These are phyloP conservation scores for Chaetoderma sp. DNA, from an alignment of 2,888 invertebrate genomes.

Conservation along the genomic window DNA sequence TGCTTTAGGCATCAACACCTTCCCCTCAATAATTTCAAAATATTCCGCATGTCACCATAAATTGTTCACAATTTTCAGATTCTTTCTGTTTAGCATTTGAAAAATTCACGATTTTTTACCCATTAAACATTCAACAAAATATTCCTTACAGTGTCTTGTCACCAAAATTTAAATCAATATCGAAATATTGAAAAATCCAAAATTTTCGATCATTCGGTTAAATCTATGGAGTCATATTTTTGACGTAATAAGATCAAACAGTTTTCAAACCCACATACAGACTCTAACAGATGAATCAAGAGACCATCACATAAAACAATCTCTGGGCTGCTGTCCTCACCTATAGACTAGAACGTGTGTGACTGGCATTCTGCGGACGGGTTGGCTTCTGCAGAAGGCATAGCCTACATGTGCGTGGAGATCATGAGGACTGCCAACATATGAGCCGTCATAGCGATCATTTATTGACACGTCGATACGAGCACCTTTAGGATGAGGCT, in stretches of 20 bases:
- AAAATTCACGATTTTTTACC: too few species aligned
- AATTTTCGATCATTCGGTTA: background rate
- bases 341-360: slow-evolving; percentile 84
- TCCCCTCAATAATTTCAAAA: too few species aligned
- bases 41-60: too few species aligned
- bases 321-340: too few species aligned
- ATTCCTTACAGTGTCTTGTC: background rate
- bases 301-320: too few species aligned
- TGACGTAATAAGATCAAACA: too few species aligned
- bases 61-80: too few species aligned
- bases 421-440: slow-evolving; percentile 85
- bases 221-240: too few species aligned
- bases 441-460: slow-evolving; percentile 94
- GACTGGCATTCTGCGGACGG: slow-evolving; percentile 81
- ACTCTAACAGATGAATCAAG: too few species aligned
- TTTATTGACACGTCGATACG: slow-evolving; percentile 95
- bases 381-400: slow-evolving; percentile 78
- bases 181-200: background rate
- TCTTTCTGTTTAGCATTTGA: too few species aligned
- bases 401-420: slow-evolving; percentile 71
- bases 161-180: background rate
- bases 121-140: background rate
- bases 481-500: slow-evolving; percentile 74
- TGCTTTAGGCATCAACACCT: too few species aligned
- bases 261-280: too few species aligned